Evolutionary conservation across 2,113 vertebrate species (phyloP).

Genomic region (Syrrhaptes paradoxus): DNA sequence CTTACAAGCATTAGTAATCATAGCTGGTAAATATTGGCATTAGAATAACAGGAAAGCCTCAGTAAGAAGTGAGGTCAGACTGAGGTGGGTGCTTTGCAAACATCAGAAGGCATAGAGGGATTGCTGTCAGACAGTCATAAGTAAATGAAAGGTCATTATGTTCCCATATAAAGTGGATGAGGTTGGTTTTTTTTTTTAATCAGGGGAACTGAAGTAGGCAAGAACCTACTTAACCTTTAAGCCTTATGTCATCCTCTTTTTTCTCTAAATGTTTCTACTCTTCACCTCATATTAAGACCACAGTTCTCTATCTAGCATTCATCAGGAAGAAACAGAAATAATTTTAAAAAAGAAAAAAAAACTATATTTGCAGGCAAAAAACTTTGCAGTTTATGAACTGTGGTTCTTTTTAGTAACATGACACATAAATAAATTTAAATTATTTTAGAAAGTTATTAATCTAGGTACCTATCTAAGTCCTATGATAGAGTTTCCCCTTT

Average conservation of each 20-base stretch:
- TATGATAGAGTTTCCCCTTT: not conserved
- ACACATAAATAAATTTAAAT: not conserved
- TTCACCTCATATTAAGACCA: not conserved
- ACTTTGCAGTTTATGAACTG: not conserved
- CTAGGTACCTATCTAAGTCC: not conserved
- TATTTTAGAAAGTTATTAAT: not conserved
- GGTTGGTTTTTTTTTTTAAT: not conserved
- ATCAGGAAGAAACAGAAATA: not conserved
- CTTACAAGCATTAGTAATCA: not conserved
- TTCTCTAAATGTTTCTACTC: not conserved
- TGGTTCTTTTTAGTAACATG: not conserved
- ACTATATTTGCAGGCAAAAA: not conserved
- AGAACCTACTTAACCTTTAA: constrained; percentile 14
- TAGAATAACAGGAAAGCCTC: not conserved
- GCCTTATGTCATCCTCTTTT: not conserved
- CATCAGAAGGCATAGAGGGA: not conserved
- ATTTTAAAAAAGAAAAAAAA: too few relatives aligned
- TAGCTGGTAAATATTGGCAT: not conserved
- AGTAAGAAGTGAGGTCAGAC: not conserved
- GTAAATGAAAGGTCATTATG: constrained; percentile 39
- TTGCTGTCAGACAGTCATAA: constrained; percentile 10
- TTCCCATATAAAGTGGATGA: not conserved
- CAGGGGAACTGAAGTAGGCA: not conserved
- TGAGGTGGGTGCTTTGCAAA: not conserved
- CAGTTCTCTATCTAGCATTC: not conserved